Evolutionary conservation across 2,113 vertebrate genomes (phyloP).

Genomic region (Boulengeromyrus knoepffleri): DNA sequence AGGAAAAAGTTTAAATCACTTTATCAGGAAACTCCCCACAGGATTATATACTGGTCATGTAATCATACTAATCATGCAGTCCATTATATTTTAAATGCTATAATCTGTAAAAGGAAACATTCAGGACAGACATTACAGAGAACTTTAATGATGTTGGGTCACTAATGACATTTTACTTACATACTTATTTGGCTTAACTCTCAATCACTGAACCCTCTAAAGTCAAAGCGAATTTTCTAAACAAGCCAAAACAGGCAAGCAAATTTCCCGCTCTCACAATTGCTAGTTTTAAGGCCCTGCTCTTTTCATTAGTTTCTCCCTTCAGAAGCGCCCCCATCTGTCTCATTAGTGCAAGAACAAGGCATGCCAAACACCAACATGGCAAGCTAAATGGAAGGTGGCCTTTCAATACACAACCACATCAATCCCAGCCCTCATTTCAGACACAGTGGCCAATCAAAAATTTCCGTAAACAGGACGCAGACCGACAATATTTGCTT

Average conservation of each 20-base stretch:
- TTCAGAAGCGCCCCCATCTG: constrained; percentile 20
- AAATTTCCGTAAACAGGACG: constrained; percentile 27
- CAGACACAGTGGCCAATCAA: constrained; percentile 1
- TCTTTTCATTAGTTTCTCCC: background rate
- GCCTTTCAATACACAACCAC: background rate
- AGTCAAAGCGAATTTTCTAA: background rate
- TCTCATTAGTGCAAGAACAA: background rate
- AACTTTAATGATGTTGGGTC: constrained; percentile 3
- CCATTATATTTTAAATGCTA: background rate
- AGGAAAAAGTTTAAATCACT: background rate
- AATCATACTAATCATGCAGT: background rate
- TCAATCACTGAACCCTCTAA: background rate
- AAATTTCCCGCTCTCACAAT: background rate
- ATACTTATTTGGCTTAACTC: background rate
- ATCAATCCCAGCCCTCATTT: background rate
- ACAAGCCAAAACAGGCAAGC: background rate
- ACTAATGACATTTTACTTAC: constrained; percentile 7
- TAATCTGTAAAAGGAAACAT: background rate
- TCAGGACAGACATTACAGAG: background rate
- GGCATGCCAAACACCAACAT: background rate
- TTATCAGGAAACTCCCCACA: background rate
- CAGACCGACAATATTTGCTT: constrained; percentile 13
- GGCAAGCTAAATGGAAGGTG: background rate
- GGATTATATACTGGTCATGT: background rate
- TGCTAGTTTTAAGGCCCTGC: background rate